Conservation (phyloP, 2,888 invertebrate genomes). For the Leptinotarsa peninsularis region DNA sequence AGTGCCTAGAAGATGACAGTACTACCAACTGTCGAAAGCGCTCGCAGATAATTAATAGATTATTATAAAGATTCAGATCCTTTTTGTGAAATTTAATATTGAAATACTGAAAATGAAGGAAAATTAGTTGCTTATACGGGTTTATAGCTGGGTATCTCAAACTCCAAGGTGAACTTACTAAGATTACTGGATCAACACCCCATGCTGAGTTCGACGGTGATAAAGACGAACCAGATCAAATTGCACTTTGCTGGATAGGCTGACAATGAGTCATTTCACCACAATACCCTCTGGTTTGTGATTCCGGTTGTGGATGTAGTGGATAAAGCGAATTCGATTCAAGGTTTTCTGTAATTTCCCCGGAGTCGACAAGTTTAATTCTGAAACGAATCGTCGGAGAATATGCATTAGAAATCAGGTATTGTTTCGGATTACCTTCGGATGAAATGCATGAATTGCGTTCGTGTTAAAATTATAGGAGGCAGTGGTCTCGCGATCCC, state of each 20-base stretch:
- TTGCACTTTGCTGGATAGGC: background rate
- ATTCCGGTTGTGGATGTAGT: constrained; percentile 5
- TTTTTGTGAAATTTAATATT: too few species aligned
- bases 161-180: too few species aligned
- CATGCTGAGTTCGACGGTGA: background rate
- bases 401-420: constrained; percentile 39
- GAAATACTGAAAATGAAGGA: too few species aligned
- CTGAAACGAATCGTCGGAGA: constrained; percentile 31
- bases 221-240: background rate
- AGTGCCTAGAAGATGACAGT: too few species aligned
- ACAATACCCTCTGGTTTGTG: background rate
- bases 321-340: constrained; percentile 45
- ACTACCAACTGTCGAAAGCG: too few species aligned
- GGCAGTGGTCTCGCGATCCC: background rate
- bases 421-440: constrained; percentile 35
- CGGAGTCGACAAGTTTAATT: constrained; percentile 55
- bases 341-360: constrained; percentile 57
- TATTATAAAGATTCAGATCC: too few species aligned
- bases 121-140: too few species aligned
- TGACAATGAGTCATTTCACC: background rate
- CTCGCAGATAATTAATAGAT: too few species aligned
- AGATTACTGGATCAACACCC: background rate
- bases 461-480: background rate
- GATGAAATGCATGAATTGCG: constrained; percentile 20
- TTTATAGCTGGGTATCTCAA: too few species aligned